These are phyloP conservation scores for Onchidella celtica DNA, from an alignment of 2,888 invertebrate species.

Conservation along the genomic window DNA sequence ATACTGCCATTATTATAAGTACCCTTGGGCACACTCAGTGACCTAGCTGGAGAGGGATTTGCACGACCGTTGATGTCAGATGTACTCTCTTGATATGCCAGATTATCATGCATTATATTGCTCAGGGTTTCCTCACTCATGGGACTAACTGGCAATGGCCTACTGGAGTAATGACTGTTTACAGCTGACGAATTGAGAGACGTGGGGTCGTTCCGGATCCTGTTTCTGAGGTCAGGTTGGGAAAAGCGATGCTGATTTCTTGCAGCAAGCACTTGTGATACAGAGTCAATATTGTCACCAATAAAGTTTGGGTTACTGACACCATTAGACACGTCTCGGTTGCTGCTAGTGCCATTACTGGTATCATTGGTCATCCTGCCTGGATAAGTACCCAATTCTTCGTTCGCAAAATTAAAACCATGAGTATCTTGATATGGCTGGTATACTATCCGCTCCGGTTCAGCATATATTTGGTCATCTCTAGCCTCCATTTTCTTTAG, in stretches of 20 bases:
- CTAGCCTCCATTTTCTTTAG: background rate
- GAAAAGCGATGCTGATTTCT: background rate
- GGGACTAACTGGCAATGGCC: constrained; percentile 33
- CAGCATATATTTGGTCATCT: constrained; percentile 42
- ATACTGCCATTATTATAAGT: background rate
- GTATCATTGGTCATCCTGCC: background rate
- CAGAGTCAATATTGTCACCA: constrained; percentile 30
- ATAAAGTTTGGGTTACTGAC: constrained; percentile 30
- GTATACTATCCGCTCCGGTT: constrained; percentile 28
- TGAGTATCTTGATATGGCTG: constrained; percentile 41
- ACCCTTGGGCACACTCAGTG: too few relatives aligned
- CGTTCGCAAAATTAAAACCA: constrained; percentile 31
- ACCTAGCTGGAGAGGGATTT: background rate
- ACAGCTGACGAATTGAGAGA: background rate
- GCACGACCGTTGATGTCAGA: background rate
- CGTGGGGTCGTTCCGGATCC: background rate
- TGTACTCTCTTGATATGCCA: background rate
- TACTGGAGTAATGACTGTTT: constrained; percentile 8
- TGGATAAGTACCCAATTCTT: constrained; percentile 11
- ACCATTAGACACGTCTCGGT: constrained; percentile 9
- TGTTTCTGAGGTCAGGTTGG: background rate
- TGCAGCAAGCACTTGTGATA: constrained; percentile 21
- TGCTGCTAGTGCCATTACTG: background rate
- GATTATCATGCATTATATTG: constrained; percentile 1
- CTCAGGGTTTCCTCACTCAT: background rate